phyloP scores from a whole-genome alignment of 2,888 invertebrate species.

The Eupithecia inturbata region DNA sequence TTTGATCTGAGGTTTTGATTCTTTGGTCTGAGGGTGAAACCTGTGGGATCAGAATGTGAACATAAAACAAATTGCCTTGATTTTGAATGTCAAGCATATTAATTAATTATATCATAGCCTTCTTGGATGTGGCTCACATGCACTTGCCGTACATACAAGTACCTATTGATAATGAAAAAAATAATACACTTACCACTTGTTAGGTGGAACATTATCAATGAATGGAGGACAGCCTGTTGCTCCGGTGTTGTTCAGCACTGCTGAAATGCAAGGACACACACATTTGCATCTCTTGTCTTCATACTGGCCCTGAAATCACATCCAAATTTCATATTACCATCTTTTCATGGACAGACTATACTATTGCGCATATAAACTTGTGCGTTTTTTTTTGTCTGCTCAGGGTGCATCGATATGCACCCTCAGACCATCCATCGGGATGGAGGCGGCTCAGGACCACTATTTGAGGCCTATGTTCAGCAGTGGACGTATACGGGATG shows the following conservation, averaged over 20 bases:
- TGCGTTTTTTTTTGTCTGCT: neutral
- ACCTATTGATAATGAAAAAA: too few relatives aligned
- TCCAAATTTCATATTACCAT: neutral
- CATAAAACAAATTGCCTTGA: neutral
- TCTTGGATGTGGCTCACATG: too few relatives aligned
- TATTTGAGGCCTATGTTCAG: too few relatives aligned
- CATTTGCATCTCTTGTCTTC: constrained; percentile 95
- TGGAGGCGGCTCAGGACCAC: too few relatives aligned
- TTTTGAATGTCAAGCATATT: neutral
- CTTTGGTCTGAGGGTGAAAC: too few relatives aligned
- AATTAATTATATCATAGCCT: neutral
- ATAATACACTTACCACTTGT: constrained; percentile 86
- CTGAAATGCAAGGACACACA: constrained; percentile 91
- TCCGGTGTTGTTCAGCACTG: constrained; percentile 87
- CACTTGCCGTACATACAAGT: too few relatives aligned
- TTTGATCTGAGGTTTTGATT: too few relatives aligned
- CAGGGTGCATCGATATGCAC: too few relatives aligned
- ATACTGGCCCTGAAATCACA: constrained; percentile 81
- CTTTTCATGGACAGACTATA: neutral
- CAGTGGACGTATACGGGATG: too few relatives aligned
- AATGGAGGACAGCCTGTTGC: constrained; percentile 88
- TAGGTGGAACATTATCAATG: constrained; percentile 91
- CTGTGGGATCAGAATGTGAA: neutral
- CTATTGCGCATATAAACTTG: neutral
- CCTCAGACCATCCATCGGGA: too few relatives aligned